Evolutionary conservation across 2,113 vertebrate genomes (phyloP).

Genomic region (Zapus hudsonius): DNA sequence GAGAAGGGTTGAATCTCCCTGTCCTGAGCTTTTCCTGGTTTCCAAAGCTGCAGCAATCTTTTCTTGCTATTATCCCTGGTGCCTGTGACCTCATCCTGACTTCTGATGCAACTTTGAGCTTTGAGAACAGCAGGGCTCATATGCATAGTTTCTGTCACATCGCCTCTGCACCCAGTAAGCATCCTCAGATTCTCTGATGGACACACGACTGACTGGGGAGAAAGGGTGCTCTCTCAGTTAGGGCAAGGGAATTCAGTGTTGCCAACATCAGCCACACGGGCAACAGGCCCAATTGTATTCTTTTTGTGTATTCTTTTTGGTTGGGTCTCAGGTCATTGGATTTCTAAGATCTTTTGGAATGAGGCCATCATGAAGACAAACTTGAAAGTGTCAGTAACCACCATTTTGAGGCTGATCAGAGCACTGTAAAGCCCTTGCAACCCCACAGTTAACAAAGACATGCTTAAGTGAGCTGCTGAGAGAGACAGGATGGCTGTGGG

Average conservation of each 20-base stretch:
- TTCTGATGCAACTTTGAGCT: not conserved
- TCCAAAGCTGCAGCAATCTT: not conserved
- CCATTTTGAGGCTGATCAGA: not conserved
- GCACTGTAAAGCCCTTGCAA: not conserved
- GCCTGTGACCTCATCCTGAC: not conserved
- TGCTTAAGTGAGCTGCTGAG: not conserved
- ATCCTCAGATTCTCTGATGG: not conserved
- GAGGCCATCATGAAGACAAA: not conserved
- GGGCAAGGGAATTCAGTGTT: not conserved
- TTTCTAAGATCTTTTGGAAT: slow-evolving; percentile 19
- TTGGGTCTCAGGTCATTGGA: not conserved
- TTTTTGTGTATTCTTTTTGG: not conserved
- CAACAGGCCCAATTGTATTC: not conserved
- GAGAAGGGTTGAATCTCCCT: not conserved
- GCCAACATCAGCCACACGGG: not conserved
- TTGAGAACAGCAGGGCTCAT: not conserved
- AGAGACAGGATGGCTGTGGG: not conserved
- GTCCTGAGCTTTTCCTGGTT: not conserved
- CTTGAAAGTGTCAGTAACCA: not conserved
- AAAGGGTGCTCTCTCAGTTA: not conserved
- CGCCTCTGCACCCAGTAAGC: not conserved
- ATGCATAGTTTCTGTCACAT: not conserved
- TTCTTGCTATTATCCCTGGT: not conserved
- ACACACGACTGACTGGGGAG: not conserved
- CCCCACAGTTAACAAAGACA: not conserved